Percentiles rank a stretch among this genome's conserved stretches.
These are phyloP conservation scores for Aphis craccivora DNA, from an alignment of 1,140 invertebrate species.

Conservation along the genomic window DNA sequence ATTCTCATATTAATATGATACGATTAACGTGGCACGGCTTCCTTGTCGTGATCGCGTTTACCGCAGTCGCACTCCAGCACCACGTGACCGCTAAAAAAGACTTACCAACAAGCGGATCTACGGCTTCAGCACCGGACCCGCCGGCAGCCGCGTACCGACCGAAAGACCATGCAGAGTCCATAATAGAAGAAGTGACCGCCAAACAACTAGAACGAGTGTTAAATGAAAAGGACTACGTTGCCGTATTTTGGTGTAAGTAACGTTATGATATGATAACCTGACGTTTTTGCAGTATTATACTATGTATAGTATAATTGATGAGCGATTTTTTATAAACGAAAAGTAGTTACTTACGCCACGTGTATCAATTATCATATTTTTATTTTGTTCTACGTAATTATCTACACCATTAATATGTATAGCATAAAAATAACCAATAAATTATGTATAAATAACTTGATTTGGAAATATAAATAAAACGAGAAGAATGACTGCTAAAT, in stretches of 20 bases:
- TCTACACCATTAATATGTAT: not conserved
- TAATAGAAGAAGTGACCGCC: conserved; percentile 90
- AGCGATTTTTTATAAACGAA: not conserved
- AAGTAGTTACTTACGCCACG: not conserved
- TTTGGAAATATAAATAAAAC: not conserved
- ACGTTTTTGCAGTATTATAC: not conserved
- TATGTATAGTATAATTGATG: not conserved
- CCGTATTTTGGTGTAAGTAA: conserved; percentile 95
- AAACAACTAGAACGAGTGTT: conserved; percentile 88
- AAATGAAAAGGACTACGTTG: conserved; percentile 90
- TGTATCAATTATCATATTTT: not conserved
- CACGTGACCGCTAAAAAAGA: conserved; percentile 54
- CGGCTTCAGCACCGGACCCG: not conserved
- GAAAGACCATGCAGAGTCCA: conserved; percentile 71
- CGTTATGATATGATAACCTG: conserved; percentile 43
- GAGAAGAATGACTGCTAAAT: not conserved
- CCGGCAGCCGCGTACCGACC: not conserved
- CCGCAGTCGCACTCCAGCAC: not conserved
- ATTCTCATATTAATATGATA: not conserved
- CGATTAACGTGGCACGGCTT: conserved; percentile 31
- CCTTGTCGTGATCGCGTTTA: conserved; percentile 19
- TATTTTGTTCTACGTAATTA: not conserved
- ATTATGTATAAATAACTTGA: not conserved
- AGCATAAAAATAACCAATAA: not conserved
- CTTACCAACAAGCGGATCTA: not conserved